Evolutionary conservation across 2,113 vertebrate genomes (phyloP).

Genomic region (Sinocyclocheilus maitianheensis): DNA sequence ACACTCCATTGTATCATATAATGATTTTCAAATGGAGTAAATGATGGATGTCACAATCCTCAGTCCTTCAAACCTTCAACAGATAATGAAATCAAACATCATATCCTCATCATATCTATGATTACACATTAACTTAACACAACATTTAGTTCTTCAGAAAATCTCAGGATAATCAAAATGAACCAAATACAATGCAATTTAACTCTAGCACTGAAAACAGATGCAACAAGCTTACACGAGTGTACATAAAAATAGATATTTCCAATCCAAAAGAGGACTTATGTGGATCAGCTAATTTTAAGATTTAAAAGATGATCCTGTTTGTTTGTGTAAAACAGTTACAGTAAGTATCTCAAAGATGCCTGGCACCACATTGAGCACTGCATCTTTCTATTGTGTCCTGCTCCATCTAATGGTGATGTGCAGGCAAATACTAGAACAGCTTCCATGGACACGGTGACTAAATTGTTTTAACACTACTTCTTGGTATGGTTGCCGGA

Average conservation of each 20-base stretch:
- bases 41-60: neutral
- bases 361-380: neutral
- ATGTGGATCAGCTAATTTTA: constrained; percentile 17
- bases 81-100: neutral
- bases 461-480: neutral
- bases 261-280: neutral
- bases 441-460: neutral
- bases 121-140: neutral
- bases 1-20: neutral
- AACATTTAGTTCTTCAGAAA: neutral
- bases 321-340: constrained; percentile 35
- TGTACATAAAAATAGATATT: neutral
- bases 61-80: neutral
- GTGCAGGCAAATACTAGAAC: neutral
- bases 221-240: neutral
- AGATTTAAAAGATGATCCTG: constrained; percentile 27
- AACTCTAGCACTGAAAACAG: neutral
- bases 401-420: constrained; percentile 32
- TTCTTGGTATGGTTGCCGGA: neutral
- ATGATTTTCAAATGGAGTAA: constrained; percentile 6
- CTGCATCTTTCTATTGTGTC: constrained; percentile 12
- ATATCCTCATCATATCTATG: neutral
- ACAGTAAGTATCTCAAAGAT: constrained; percentile 30
- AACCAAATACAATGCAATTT: neutral
- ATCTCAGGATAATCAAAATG: neutral